phyloP scores from a whole-genome alignment of 2,888 invertebrate species.

The Venustoraphidia nigricollis region DNA sequence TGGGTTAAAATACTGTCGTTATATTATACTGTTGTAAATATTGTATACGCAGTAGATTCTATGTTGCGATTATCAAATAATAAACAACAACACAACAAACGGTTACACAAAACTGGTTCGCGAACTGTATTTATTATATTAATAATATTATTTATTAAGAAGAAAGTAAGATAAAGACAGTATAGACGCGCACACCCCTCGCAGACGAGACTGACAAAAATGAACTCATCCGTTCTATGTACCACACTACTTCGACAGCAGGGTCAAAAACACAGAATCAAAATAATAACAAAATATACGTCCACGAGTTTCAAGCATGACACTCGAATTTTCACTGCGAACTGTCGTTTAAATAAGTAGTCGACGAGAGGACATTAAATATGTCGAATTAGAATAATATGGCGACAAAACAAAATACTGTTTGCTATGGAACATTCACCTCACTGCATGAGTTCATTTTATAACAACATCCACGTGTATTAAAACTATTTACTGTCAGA shows the following conservation, averaged over 20 bases:
- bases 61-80: neutral
- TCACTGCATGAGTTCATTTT: neutral
- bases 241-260: constrained; percentile 26
- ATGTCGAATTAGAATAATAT: too few relatives aligned
- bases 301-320: constrained; percentile 25
- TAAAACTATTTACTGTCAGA: too few relatives aligned
- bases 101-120: neutral
- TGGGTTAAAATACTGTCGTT: too few relatives aligned
- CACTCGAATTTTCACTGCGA: too few relatives aligned
- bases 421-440: neutral
- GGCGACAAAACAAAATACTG: neutral
- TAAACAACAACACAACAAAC: neutral
- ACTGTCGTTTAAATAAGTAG: too few relatives aligned
- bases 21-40: neutral
- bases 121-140: neutral
- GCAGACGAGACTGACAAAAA: constrained; percentile 21
- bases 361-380: too few relatives aligned
- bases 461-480: neutral
- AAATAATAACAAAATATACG: constrained; percentile 58
- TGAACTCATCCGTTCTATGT: constrained; percentile 32
- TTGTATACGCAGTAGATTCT: neutral
- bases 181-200: constrained; percentile 26
- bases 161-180: constrained; percentile 13
- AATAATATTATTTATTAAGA: constrained; percentile 4
- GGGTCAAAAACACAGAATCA: constrained; percentile 49